Base-by-base conservation (phyloP, 2,888 invertebrate species). In the Stenodera caucasica region DNA sequence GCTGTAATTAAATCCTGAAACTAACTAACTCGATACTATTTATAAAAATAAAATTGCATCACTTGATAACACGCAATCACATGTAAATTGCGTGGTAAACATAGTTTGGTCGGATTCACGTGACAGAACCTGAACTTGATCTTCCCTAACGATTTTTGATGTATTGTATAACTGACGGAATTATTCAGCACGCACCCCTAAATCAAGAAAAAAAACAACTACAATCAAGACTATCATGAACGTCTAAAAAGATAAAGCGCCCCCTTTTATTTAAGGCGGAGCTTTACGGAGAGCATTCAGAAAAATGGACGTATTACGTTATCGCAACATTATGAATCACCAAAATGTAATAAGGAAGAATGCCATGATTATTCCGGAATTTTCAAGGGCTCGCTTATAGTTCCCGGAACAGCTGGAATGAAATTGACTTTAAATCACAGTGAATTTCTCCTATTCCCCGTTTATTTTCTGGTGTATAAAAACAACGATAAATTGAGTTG, bases 281-380 rank as follows among this genome's bases (percentile, higher is more conserved):
- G 33, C n/a, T 33, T 33, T 33, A n/a, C 5, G n/a, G 11, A 33
- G 33, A 33, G 4, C 15, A n/a, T 37, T 12, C 23, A 1, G 2
- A 37, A 2, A 37, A n/a, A 15, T 11, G 45, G 23, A 21, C 21
- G 21, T 21, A 23, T 23, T 6, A 23, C 45, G 45, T 45, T 23
- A 45, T 45, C 21, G 21, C 6, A 45, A 45, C 12, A 45, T 21
- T 1, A 23, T 6, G 45, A 45, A 45, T 45, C 45, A 21, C 21
- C 37, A 37, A 51, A 51, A 51, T 32, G 53, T 53, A 32, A 53
- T 33, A 53, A 21, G 32, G 18, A 18, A 53, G 23, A 4, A 5
- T 32, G 9, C 2, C 18, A 11, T 12, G 18, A 35, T 53, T 32
- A 52, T 52, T 52, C n/a, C 7, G 6, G 30, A 33, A 53, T 14